Conservation (phyloP, 2,113 vertebrate species). For the Syrmaticus mikado region DNA sequence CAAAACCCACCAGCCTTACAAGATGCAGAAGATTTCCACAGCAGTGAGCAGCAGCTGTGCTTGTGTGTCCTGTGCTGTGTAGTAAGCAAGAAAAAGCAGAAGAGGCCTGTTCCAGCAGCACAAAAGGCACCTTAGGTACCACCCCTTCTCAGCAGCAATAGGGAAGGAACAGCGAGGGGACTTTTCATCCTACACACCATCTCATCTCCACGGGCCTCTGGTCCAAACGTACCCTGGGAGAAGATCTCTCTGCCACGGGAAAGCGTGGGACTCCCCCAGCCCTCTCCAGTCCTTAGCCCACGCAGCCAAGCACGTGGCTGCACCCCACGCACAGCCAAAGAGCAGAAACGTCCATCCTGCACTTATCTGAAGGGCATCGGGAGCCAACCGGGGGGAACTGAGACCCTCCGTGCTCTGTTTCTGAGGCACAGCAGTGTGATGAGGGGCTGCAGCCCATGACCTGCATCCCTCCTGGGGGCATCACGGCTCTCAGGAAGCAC, state of each 20-base stretch:
- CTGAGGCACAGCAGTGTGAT: background rate
- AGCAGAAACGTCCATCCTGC: background rate
- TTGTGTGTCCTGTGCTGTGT: background rate
- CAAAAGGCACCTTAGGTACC: background rate
- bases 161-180: background rate
- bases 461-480: rapidly evolving
- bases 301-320: rapidly evolving
- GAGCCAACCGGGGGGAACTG: background rate
- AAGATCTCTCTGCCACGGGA: background rate
- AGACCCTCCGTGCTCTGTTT: background rate
- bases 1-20: background rate
- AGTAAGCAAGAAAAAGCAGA: background rate
- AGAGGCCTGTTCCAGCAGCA: background rate
- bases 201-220: background rate
- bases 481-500: background rate
- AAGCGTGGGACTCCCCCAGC: background rate
- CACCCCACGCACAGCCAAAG: rapidly evolving
- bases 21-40: rapidly evolving
- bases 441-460: background rate
- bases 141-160: rapidly evolving
- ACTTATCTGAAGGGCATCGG: background rate
- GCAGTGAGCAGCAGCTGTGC: background rate
- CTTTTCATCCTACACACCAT: background rate
- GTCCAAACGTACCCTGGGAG: rapidly evolving
- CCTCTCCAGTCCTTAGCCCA: background rate